phyloP scores from a whole-genome alignment of 2,888 invertebrate species.

The Theretra japonica region DNA sequence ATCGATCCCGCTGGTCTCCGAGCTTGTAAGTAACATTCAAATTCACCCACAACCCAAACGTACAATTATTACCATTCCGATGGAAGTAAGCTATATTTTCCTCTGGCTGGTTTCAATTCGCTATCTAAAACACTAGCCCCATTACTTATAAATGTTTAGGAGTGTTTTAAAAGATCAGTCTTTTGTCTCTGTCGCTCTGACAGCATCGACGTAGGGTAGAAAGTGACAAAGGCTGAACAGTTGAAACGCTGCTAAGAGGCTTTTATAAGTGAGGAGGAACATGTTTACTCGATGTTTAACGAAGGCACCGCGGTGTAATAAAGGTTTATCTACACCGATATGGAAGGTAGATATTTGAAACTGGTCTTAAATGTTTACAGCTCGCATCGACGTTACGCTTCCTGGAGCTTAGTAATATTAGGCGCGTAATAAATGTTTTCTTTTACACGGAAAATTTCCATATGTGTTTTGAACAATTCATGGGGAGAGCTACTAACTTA shows the following conservation, averaged over 20 bases:
- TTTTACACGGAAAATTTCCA: slow-evolving; percentile 70
- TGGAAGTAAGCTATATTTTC: slow-evolving; percentile 51
- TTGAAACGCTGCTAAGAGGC: background rate
- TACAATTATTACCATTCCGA: slow-evolving; percentile 47
- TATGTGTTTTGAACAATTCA: slow-evolving; percentile 67
- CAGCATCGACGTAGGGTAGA: background rate
- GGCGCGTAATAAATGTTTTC: slow-evolving; percentile 84
- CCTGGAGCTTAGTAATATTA: slow-evolving; percentile 82
- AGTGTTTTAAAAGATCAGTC: slow-evolving; percentile 24
- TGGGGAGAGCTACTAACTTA: slow-evolving; percentile 52
- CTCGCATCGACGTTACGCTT: slow-evolving; percentile 81
- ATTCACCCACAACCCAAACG: background rate
- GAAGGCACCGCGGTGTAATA: slow-evolving; percentile 39
- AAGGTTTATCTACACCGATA: slow-evolving; percentile 42
- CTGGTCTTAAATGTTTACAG: slow-evolving; percentile 79
- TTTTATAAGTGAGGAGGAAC: background rate
- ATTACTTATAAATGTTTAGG: slow-evolving; percentile 29
- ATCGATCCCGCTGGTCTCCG: slow-evolving; percentile 98
- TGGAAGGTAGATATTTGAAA: slow-evolving; percentile 75
- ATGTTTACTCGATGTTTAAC: slow-evolving; percentile 39
- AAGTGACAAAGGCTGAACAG: slow-evolving; percentile 1
- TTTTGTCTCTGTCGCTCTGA: background rate
- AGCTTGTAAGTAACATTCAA: slow-evolving; percentile 93
- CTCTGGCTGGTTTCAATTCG: slow-evolving; percentile 72
- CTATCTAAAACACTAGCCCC: slow-evolving; percentile 50